These are phyloP conservation scores for Apantesis nais DNA, from an alignment of 2,888 invertebrate genomes.

Conservation along the genomic window DNA sequence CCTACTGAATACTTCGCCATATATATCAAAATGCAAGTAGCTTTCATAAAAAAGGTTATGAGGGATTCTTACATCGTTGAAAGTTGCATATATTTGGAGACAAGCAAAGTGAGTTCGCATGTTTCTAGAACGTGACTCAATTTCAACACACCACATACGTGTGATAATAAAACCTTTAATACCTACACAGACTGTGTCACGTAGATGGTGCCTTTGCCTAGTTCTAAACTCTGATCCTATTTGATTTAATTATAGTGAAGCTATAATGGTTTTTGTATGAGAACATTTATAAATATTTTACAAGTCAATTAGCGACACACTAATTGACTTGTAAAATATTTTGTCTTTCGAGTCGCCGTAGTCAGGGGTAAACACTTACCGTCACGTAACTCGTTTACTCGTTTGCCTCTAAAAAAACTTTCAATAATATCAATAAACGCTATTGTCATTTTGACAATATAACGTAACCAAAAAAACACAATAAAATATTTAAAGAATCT, in stretches of 20 bases:
- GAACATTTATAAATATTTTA: neutral
- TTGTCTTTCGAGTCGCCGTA: too few relatives aligned
- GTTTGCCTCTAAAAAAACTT: neutral
- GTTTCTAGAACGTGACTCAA: constrained; percentile 72
- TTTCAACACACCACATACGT: constrained; percentile 55
- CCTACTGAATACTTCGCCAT: constrained; percentile 17
- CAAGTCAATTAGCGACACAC: too few relatives aligned
- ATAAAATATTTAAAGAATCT: neutral
- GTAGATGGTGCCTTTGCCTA: constrained; percentile 38
- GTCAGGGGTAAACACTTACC: neutral
- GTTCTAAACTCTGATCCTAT: constrained; percentile 29
- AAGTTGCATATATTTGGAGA: constrained; percentile 76
- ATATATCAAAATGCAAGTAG: constrained; percentile 15
- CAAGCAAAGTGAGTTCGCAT: constrained; percentile 75
- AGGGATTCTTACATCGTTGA: constrained; percentile 52
- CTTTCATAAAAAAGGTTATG: constrained; percentile 42
- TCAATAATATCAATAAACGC: neutral
- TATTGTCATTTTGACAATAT: neutral
- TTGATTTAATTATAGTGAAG: constrained; percentile 10
- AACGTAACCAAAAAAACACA: neutral
- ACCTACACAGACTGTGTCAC: constrained; percentile 42
- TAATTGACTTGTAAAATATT: too few relatives aligned
- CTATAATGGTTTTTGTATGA: neutral
- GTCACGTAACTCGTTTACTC: neutral
- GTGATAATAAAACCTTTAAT: constrained; percentile 44